Evolutionary conservation across 2,888 invertebrate species (phyloP).

Genomic region (Alloscopus bannaensis): DNA sequence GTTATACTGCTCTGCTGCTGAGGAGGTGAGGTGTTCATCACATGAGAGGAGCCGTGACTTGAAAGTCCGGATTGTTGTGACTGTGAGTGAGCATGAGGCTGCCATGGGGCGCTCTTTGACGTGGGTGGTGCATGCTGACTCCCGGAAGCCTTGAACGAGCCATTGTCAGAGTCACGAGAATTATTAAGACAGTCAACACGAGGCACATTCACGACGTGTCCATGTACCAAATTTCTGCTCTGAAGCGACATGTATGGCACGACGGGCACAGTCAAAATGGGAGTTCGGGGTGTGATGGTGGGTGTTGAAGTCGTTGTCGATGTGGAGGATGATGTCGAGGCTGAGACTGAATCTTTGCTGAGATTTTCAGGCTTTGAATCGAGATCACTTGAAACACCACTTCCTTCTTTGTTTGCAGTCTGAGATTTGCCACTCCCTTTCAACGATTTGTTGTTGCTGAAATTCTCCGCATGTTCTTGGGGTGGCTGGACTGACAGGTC

Average conservation of each 20-base stretch:
- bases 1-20: constrained; percentile 57
- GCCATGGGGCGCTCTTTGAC: constrained; percentile 72
- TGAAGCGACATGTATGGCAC: constrained; percentile 72
- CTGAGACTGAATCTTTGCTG: constrained; percentile 46
- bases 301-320: constrained; percentile 73
- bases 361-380: constrained; percentile 63
- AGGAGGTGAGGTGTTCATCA: constrained; percentile 67
- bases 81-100: constrained; percentile 72
- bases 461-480: constrained; percentile 38
- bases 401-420: constrained; percentile 22
- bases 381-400: constrained; percentile 16
- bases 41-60: constrained; percentile 49
- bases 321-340: constrained; percentile 36
- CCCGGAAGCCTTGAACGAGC: constrained; percentile 63
- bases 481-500: constrained; percentile 30
- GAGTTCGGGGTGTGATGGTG: constrained; percentile 61
- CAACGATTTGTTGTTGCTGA: constrained; percentile 27
- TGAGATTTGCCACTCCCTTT: constrained; percentile 41
- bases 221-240: constrained; percentile 67
- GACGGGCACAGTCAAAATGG: constrained; percentile 73
- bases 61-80: constrained; percentile 64
- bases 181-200: constrained; percentile 53
- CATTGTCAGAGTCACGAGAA: constrained; percentile 62
- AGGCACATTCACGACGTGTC: constrained; percentile 67
- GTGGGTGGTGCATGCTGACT: constrained; percentile 25